phyloP scores from a whole-genome alignment of 35 echinoderm and acorn worm species.

The Ophiothrix spiculata region DNA sequence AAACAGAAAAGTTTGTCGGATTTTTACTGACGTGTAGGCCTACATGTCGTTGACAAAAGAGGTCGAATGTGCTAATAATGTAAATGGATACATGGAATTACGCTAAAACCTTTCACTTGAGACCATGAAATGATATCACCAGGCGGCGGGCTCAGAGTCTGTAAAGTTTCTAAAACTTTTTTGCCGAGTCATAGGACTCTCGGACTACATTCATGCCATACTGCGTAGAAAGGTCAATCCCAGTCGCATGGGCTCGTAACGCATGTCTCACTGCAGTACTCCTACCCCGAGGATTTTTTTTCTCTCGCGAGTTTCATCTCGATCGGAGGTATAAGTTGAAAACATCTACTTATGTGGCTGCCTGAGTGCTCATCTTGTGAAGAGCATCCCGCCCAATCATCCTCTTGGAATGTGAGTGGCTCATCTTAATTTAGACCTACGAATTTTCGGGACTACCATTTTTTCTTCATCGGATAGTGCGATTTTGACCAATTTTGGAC shows the following conservation, averaged over 20 bases:
- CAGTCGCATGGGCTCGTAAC: neutral
- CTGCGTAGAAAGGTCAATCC: neutral
- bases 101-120: no score
- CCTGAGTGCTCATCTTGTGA: neutral
- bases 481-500: no score
- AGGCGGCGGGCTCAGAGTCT: no score
- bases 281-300: neutral
- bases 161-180: no score
- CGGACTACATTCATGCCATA: conserved; percentile 3
- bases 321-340: neutral
- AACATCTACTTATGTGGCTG: conserved; percentile 2
- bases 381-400: neutral
- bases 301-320: neutral
- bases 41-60: no score
- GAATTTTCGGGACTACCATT: conserved; percentile 10
- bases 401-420: neutral
- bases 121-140: no score
- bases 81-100: no score
- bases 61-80: no score
- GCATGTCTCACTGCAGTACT: neutral
- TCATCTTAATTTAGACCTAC: neutral
- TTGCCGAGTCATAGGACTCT: no score
- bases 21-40: no score
- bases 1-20: no score
- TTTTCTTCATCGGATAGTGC: neutral